Evolutionary conservation across 2,113 vertebrate species (phyloP).

Genomic region (Heloderma charlesbogerti): DNA sequence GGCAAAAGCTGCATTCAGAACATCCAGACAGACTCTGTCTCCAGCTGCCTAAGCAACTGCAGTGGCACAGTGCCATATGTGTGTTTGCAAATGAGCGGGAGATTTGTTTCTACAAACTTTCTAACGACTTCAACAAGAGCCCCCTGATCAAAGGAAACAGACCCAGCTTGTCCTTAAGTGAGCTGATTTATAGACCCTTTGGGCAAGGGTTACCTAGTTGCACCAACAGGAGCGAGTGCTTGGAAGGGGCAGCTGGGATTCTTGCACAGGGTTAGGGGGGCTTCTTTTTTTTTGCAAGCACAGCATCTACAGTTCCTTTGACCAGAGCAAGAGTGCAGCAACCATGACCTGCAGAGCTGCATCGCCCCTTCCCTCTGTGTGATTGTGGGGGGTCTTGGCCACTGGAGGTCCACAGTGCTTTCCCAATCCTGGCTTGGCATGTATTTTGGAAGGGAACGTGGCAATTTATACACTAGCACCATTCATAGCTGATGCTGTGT

Average conservation of each 20-base stretch:
- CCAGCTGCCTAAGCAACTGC: constrained; percentile 46
- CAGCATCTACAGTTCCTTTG: no score
- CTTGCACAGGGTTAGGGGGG: neutral
- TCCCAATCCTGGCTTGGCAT: neutral
- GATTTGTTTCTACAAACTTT: constrained; percentile 43
- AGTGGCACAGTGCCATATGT: constrained; percentile 36
- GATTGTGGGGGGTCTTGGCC: neutral
- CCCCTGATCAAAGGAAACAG: constrained; percentile 25
- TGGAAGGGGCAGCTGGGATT: neutral
- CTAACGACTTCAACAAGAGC: constrained; percentile 32
- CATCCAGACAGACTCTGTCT: neutral
- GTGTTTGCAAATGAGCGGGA: constrained; percentile 34
- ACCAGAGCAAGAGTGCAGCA: neutral
- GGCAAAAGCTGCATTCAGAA: neutral
- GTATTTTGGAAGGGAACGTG: neutral
- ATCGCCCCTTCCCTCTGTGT: neutral
- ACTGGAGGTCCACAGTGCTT: no score
- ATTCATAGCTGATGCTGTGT: neutral
- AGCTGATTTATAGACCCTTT: constrained; percentile 1
- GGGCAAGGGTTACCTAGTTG: neutral
- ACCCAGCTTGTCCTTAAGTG: constrained; percentile 18
- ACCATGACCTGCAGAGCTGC: neutral
- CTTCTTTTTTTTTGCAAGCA: neutral
- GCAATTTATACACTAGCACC: neutral
- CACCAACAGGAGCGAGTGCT: neutral